phyloP scores from a whole-genome alignment of 2,113 vertebrate species.

The Cygnus buccinator region DNA sequence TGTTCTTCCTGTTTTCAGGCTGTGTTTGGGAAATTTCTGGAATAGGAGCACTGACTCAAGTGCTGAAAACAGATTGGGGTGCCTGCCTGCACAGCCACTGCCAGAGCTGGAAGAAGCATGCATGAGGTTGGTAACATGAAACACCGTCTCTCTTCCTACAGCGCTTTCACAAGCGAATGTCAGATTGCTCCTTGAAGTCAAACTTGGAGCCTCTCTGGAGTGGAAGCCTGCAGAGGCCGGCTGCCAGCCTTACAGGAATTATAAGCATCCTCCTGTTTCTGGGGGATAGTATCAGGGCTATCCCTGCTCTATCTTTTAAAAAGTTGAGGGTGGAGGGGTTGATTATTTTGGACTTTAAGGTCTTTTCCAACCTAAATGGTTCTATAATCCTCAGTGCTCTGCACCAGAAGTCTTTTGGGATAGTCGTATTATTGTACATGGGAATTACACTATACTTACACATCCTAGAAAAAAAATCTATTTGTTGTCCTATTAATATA shows the following conservation, averaged over 20 bases:
- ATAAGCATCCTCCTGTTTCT: not conserved
- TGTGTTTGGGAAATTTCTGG: not conserved
- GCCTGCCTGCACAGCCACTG: not conserved
- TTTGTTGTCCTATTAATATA: not conserved
- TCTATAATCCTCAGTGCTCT: not conserved
- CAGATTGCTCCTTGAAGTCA: not conserved
- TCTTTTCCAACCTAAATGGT: not conserved
- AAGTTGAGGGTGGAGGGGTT: accelerated
- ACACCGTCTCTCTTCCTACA: accelerated
- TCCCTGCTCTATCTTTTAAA: not conserved
- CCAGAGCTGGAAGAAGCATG: not conserved
- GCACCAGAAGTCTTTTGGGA: not conserved
- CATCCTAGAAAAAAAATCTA: not conserved
- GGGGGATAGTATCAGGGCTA: not conserved
- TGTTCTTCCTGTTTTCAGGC: not conserved
- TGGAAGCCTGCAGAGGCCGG: not conserved
- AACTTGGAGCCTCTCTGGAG: not conserved
- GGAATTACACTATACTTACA: not conserved
- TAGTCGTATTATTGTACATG: not conserved
- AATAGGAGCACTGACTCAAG: not conserved
- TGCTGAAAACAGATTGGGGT: not conserved
- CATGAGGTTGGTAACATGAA: not conserved
- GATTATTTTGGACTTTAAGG: not conserved
- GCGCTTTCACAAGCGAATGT: not conserved
- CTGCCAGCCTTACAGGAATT: not conserved